Evolutionary conservation across 2,797 vertebrate species (phyloP), one percentile per base, ranked within the genome.

Genomic region (Petrocephalus schoutedeni): DNA sequence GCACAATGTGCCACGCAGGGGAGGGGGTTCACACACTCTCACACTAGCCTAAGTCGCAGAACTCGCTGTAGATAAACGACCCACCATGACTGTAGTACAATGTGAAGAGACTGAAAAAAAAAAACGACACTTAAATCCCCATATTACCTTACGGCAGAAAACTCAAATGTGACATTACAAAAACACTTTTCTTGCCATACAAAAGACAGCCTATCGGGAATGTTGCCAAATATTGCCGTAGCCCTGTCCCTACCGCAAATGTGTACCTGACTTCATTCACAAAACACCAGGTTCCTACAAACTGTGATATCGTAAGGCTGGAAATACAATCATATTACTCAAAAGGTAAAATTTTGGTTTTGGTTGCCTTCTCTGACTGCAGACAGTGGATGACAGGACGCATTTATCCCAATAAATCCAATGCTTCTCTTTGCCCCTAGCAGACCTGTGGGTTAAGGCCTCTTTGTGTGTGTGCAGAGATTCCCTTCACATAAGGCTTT

Each of bases 371-470:
- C 88, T 89, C 90, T 88, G 86, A 87, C 92, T 67, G 88, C 85
- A 51, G 87, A 67, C 67, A 58, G 56, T 21, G 88, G 92, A 89
- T 54, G 58, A 89, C 36, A 87, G 49, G 32, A 74, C 71, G 74
- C 5, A 87, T 87, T 49, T 89, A 74, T 87, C 86, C 91, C 89
- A 91, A 92, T 88, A 89, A 85, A 90, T 54, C 23, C 51, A 80
- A 91, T 91, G 83, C 89, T 5, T 49, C 1, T 45, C 41, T 3
- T 45, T 3, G 0, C 0, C 36, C n/a, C 49, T 89, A 87, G 89
- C 57, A 93, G 87, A 92, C 89, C 87, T 91, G 83, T 84, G 90
- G 87, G 85, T 93, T 95, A 94, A 95, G 94, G 94, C 93, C 92
- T 93, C 87, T 64, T 85, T 88, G 87, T 86, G 83, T 86, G 83